Evolutionary conservation across 2,888 invertebrate species (phyloP).

Genomic region (Toxonevra muliebris): DNA sequence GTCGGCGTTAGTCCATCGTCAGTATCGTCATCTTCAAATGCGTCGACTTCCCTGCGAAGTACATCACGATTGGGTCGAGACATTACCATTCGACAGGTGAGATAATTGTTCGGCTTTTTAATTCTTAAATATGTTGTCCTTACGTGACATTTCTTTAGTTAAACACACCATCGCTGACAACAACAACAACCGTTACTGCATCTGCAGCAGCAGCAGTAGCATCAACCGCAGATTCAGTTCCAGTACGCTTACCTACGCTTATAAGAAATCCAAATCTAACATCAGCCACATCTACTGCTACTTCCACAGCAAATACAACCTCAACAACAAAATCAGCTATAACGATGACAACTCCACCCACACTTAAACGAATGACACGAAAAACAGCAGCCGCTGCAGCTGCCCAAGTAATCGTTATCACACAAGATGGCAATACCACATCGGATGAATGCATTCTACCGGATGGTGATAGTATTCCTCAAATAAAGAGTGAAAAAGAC

Average conservation of each 20-base stretch:
- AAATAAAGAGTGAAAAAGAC: conserved; percentile 43
- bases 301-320: background rate
- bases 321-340: conserved; percentile 18
- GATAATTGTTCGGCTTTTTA: conserved; percentile 8
- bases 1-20: background rate
- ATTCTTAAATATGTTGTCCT: background rate
- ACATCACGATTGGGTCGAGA: conserved; percentile 31
- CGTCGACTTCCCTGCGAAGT: conserved; percentile 21
- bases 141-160: background rate
- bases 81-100: conserved; percentile 36
- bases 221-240: conserved; percentile 10
- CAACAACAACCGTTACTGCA: conserved; percentile 13
- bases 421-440: conserved; percentile 6
- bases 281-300: conserved; percentile 7
- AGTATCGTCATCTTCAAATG: too few relatives aligned
- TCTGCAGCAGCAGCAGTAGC: conserved; percentile 9
- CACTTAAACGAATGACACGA: conserved; percentile 30
- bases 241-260: conserved; percentile 15
- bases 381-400: conserved; percentile 22
- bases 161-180: background rate
- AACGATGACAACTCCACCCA: conserved; percentile 11
- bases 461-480: conserved; percentile 27
- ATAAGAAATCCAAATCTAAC: conserved; percentile 23
- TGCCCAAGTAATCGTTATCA: conserved; percentile 33
- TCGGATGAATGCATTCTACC: conserved; percentile 36